A percentile compares a stretch with the other conserved stretches of the same genome.
phyloP scores from a whole-genome alignment of 2,888 invertebrate genomes.

The Nomada flava region DNA sequence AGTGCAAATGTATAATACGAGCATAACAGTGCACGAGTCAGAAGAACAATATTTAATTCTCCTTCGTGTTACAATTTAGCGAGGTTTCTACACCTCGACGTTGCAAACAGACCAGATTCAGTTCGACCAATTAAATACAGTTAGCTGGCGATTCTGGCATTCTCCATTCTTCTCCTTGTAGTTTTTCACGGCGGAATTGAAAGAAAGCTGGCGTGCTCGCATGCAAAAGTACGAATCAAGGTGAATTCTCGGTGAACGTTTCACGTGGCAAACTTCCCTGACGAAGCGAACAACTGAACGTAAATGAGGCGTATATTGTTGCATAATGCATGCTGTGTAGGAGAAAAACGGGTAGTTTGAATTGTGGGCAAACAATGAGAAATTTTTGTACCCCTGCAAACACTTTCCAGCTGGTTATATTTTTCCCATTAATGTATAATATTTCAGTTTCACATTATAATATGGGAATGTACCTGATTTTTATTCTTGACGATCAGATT shows the following conservation, averaged over 20 bases:
- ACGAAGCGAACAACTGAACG: slow-evolving; percentile 35
- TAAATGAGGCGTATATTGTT: slow-evolving; percentile 35
- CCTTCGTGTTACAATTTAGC: too few species aligned
- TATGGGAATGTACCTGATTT: too few species aligned
- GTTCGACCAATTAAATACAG: neutral
- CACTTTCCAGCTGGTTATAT: neutral
- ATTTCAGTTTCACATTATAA: neutral
- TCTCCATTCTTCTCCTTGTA: neutral
- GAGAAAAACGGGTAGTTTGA: neutral
- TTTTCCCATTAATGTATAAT: neutral
- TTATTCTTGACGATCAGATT: too few species aligned
- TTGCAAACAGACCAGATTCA: neutral
- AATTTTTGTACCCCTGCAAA: neutral
- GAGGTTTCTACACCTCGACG: too few species aligned
- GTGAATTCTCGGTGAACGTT: slow-evolving; percentile 18
- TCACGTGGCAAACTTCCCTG: slow-evolving; percentile 23
- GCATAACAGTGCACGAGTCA: too few species aligned
- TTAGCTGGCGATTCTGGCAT: neutral
- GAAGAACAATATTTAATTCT: too few species aligned
- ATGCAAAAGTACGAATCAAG: slow-evolving; percentile 15
- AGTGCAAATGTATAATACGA: too few species aligned
- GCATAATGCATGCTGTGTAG: slow-evolving; percentile 39
- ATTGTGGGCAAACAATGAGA: slow-evolving; percentile 10
- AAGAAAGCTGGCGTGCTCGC: slow-evolving; percentile 6
- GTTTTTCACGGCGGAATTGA: neutral